Conservation (phyloP, 2,113 vertebrate genomes). For the Genyomyrus donnyi region DNA sequence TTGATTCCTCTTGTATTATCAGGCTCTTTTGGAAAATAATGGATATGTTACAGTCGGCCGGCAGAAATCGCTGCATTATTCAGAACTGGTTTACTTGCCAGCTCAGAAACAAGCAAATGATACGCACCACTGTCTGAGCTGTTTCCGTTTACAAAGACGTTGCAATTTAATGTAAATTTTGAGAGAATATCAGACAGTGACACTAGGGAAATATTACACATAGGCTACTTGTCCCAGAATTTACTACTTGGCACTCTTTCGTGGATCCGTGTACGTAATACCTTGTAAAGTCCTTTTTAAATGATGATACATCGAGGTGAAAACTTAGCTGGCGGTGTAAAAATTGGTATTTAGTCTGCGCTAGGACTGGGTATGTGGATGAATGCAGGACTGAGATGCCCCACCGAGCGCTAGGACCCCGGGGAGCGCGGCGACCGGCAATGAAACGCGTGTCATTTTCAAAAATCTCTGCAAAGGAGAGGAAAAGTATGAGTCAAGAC, state of each 20-base stretch:
- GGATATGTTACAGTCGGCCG: not conserved
- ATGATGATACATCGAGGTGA: not conserved
- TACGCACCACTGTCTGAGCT: not conserved
- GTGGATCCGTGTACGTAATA: not conserved
- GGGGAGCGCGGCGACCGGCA: slow-evolving; percentile 33
- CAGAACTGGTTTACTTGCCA: not conserved
- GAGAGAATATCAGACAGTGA: not conserved
- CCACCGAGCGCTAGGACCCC: slow-evolving; percentile 51
- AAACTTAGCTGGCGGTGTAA: not conserved
- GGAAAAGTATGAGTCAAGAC: slow-evolving; percentile 20
- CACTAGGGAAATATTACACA: not conserved
- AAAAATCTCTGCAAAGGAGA: slow-evolving; percentile 49
- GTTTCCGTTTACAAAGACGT: not conserved
- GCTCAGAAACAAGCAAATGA: not conserved
- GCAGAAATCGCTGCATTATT: not conserved
- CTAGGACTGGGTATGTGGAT: not conserved
- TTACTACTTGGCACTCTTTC: not conserved
- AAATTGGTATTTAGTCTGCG: not conserved
- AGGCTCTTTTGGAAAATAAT: not conserved
- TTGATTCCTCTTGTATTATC: not conserved
- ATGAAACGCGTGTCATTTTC: slow-evolving; percentile 50
- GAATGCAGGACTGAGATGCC: not conserved
- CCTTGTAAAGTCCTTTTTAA: not conserved
- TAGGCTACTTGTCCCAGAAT: not conserved
- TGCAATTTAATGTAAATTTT: not conserved